phyloP scores from a whole-genome alignment of 2,888 invertebrate species.

The Leptothorax acervorum region DNA sequence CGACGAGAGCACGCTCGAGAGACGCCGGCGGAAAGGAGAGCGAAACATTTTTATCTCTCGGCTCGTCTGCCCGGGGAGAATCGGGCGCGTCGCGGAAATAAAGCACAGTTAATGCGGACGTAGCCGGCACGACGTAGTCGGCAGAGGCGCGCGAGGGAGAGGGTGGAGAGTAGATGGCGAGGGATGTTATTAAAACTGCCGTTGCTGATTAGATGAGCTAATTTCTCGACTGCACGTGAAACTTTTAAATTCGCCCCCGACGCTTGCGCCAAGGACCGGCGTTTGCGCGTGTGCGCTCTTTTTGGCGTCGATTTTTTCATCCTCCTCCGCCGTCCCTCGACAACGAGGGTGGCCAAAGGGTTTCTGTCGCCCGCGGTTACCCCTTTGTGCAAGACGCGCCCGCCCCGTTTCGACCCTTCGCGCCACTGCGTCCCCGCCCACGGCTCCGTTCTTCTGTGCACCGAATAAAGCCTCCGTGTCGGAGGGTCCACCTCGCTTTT shows the following conservation, averaged over 20 bases:
- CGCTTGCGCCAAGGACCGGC: slow-evolving; percentile 6
- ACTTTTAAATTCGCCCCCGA: slow-evolving; percentile 69
- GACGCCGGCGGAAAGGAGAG: slow-evolving; percentile 35
- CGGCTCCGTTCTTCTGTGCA: slow-evolving; percentile 21
- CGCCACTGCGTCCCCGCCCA: slow-evolving; percentile 39
- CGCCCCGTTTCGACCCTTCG: slow-evolving; percentile 34
- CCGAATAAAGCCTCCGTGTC: slow-evolving; percentile 39
- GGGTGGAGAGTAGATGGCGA: not conserved
- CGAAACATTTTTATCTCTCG: slow-evolving; percentile 35
- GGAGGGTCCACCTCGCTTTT: slow-evolving; percentile 67
- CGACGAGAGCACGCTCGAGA: slow-evolving; percentile 20
- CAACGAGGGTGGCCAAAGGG: slow-evolving; percentile 57
- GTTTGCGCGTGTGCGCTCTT: not conserved
- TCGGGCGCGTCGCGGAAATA: slow-evolving; percentile 59
- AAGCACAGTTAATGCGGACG: slow-evolving; percentile 60
- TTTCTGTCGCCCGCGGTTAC: slow-evolving; percentile 46
- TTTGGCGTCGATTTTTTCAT: slow-evolving; percentile 46
- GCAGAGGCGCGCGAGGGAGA: slow-evolving; percentile 10
- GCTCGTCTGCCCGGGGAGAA: slow-evolving; percentile 12
- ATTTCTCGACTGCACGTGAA: slow-evolving; percentile 74
- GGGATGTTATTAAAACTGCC: slow-evolving; percentile 76
- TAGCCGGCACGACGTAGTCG: slow-evolving; percentile 39
- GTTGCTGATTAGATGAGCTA: slow-evolving; percentile 76
- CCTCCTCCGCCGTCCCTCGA: slow-evolving; percentile 5
- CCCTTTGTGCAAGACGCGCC: slow-evolving; percentile 56